Evolutionary conservation across 1,140 invertebrate genomes (phyloP).

Genomic region (Dryas iulia): DNA sequence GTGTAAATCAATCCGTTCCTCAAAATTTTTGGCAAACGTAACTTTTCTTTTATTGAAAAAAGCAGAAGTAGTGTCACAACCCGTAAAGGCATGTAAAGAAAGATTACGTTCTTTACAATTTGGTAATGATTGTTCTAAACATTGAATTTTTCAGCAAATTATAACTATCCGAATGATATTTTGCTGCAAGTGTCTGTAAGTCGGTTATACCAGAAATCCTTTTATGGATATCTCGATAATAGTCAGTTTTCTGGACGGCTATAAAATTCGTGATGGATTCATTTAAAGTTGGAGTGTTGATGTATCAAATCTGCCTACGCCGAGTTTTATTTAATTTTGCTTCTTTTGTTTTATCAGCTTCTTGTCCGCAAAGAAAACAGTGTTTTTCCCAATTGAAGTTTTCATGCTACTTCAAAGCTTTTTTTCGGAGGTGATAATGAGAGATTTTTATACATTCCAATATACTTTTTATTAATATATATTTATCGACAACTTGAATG

Average conservation of each 20-base stretch:
- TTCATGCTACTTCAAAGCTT: too few relatives aligned
- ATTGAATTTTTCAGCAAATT: too few relatives aligned
- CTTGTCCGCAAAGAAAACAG: too few relatives aligned
- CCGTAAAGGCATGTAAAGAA: constrained; percentile 41
- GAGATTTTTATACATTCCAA: constrained; percentile 26
- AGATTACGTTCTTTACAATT: too few relatives aligned
- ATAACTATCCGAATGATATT: too few relatives aligned
- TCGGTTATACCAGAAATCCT: constrained; percentile 30
- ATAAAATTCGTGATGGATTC: too few relatives aligned
- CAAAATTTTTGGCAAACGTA: constrained; percentile 38
- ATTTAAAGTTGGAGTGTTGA: constrained; percentile 28
- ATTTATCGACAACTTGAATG: constrained; percentile 20
- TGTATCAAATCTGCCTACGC: constrained; percentile 30
- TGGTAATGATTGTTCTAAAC: too few relatives aligned
- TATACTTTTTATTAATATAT: constrained; percentile 22
- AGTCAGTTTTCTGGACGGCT: constrained; percentile 27
- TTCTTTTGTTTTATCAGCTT: constrained; percentile 28
- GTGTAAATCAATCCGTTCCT: constrained; percentile 36
- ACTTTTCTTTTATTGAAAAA: constrained; percentile 40
- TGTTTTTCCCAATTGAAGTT: too few relatives aligned
- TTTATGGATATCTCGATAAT: constrained; percentile 29
- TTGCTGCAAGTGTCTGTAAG: constrained; percentile 32
- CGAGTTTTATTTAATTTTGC: constrained; percentile 29
- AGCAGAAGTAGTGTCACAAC: constrained; percentile 37
- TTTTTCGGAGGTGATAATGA: too few relatives aligned